A percentile compares a stretch with the other conserved stretches of the same genome.
Evolutionary conservation across 2,888 invertebrate species (phyloP).

Genomic region (Erannis defoliaria): DNA sequence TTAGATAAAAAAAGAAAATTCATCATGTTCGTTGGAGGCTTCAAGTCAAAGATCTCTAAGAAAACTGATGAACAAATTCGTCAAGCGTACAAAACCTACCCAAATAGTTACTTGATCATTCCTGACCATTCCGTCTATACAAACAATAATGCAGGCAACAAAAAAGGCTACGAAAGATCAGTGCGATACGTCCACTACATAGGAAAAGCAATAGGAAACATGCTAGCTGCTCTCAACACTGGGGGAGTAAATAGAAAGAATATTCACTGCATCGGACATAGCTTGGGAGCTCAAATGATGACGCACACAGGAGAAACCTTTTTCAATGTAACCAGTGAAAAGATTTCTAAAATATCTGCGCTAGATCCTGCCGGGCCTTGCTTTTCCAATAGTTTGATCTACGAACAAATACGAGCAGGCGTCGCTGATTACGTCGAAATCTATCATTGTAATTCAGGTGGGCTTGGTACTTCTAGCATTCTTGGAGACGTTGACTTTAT

Average conservation of each 20-base stretch:
- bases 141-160: constrained; percentile 40
- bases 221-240: constrained; percentile 40
- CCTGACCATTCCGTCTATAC: constrained; percentile 51
- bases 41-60: constrained; percentile 73
- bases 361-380: constrained; percentile 48
- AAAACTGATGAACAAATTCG: constrained; percentile 48
- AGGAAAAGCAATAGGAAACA: constrained; percentile 45
- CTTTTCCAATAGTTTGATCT: constrained; percentile 40
- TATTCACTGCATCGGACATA: constrained; percentile 50
- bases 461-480: constrained; percentile 64
- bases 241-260: constrained; percentile 43
- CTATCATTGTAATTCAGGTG: constrained; percentile 79
- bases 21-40: constrained; percentile 74
- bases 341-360: constrained; percentile 46
- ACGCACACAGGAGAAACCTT: constrained; percentile 39
- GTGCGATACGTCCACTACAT: constrained; percentile 50
- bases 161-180: constrained; percentile 48
- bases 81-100: constrained; percentile 46
- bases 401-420: constrained; percentile 65
- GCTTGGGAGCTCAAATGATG: constrained; percentile 50
- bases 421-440: constrained; percentile 80
- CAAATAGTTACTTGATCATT: constrained; percentile 49
- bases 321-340: constrained; percentile 35
- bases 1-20: constrained; percentile 69
- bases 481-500: constrained; percentile 79